Percentiles rank a stretch among this genome's conserved stretches.
These are phyloP conservation scores for Nipponia nippon DNA, from an alignment of 2,113 vertebrate species.

Conservation along the genomic window DNA sequence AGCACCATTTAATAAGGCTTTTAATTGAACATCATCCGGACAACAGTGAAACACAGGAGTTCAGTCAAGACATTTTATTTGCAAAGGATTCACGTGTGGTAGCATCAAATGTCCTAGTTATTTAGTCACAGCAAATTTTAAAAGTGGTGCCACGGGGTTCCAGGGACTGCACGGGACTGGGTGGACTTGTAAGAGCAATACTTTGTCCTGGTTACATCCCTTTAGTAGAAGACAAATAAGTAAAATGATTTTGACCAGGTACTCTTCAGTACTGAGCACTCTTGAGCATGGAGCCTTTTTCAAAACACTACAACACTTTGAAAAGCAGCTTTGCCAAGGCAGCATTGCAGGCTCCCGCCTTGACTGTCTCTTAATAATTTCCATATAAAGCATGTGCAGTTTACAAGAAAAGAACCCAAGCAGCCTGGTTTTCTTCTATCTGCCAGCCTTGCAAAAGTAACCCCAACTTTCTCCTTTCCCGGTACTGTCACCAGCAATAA, in stretches of 20 bases:
- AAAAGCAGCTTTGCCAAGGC: background rate
- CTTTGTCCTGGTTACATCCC: background rate
- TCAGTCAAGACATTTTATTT: background rate
- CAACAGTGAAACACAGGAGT: background rate
- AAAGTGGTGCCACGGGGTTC: background rate
- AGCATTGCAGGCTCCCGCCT: background rate
- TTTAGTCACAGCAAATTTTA: background rate
- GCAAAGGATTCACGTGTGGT: background rate
- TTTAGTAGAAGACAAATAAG: background rate
- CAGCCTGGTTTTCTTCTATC: background rate
- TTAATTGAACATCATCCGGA: background rate
- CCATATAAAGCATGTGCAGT: constrained; percentile 5
- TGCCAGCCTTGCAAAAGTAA: constrained; percentile 23
- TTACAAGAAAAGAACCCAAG: constrained; percentile 27
- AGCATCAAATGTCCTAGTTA: background rate
- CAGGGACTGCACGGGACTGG: background rate
- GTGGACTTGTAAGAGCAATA: background rate
- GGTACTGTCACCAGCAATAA: constrained; percentile 54
- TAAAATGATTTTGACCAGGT: background rate
- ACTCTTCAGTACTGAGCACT: background rate
- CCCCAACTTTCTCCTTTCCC: constrained; percentile 38
- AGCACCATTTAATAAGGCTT: background rate
- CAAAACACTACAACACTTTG: background rate
- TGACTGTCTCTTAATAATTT: constrained; percentile 36
- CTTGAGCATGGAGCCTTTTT: background rate